These are phyloP conservation scores for Torymus texanus DNA, from an alignment of 2,888 invertebrate genomes.

Conservation along the genomic window DNA sequence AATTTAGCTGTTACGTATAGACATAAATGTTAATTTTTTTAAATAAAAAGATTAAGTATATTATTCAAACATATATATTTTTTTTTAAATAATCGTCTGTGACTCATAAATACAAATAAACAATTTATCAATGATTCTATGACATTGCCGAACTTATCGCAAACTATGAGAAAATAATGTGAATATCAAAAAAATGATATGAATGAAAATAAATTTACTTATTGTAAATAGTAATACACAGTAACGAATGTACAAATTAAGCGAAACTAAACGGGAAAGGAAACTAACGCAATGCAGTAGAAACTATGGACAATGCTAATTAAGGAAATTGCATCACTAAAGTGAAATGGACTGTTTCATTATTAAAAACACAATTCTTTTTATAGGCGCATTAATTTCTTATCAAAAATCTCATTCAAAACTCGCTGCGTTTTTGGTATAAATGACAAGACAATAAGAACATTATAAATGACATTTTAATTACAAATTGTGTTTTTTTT, in stretches of 20 bases:
- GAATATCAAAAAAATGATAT: conserved; percentile 31
- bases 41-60: conserved; percentile 28
- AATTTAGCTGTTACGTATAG: too few species aligned
- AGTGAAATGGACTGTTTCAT: conserved; percentile 1
- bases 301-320: conserved; percentile 35
- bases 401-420: conserved; percentile 34
- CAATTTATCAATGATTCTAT: conserved; percentile 16
- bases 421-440: conserved; percentile 46
- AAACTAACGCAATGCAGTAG: conserved; percentile 34
- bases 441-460: conserved; percentile 53
- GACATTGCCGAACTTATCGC: conserved; percentile 21
- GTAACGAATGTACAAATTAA: conserved; percentile 52
- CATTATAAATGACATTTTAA: conserved; percentile 54
- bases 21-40: not conserved
- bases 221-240: conserved; percentile 51
- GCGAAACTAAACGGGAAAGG: conserved; percentile 27
- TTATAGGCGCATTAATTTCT: conserved; percentile 1
- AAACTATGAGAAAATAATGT: conserved; percentile 7
- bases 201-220: conserved; percentile 49
- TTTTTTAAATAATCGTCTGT: conserved; percentile 43
- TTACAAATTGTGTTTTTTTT: conserved; percentile 50
- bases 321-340: conserved; percentile 38
- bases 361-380: conserved; percentile 37
- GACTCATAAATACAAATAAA: conserved; percentile 34
- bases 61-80: conserved; percentile 28